Evolutionary conservation across 2,888 invertebrate genomes (phyloP), one percentile per base, ranked within the genome.

Genomic region (Melipona bicolor): DNA sequence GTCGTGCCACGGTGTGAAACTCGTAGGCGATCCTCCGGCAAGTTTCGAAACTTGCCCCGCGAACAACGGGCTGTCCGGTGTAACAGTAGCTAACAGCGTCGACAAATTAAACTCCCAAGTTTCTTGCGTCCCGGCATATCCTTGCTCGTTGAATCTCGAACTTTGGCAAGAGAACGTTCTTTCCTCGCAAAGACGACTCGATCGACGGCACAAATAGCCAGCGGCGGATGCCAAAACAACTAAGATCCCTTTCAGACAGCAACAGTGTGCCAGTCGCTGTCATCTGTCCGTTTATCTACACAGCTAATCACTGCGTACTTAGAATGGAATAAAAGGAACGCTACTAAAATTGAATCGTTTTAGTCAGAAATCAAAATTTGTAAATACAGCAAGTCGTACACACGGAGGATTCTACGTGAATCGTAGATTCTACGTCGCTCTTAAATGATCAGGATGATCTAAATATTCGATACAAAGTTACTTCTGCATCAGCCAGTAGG

Each of bases 251-350:
- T 80, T 70, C 74, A 80, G 81, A 62, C 36, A 17, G 68, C 62
- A 72, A 59, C 56, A n/a, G 73, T 24, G 79, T 56, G 56, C 9
- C 64, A 80, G 74, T 81, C 70, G 49, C 27, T 62, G 56, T 13
- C 62, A 43, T 43, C 9, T 43, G 43, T 43, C 32, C 3, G 32
- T 32, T 43, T 43, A 43, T 43, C 43, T 11, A 1, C 2, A 43
- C 43, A 43, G 43, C 9, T 43, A 9, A 1, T 1, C 43, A 43
- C 43, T 1, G 43, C 43, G 43, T 43, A 43, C 9, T 24, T 24
- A 9, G 9, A 9, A 43, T 43, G 9, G 9, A 9, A 43, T 43
- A 43, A 43, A 43, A 9, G 9, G 9, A 36, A 9, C 9, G 9
- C 43, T 43, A 9, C 43, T 24, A 43, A 43, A 9, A 43, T 43